Evolutionary conservation across 2,113 vertebrate species (phyloP), one percentile per base, ranked within the genome.

Genomic region (Cavia porcellus): DNA sequence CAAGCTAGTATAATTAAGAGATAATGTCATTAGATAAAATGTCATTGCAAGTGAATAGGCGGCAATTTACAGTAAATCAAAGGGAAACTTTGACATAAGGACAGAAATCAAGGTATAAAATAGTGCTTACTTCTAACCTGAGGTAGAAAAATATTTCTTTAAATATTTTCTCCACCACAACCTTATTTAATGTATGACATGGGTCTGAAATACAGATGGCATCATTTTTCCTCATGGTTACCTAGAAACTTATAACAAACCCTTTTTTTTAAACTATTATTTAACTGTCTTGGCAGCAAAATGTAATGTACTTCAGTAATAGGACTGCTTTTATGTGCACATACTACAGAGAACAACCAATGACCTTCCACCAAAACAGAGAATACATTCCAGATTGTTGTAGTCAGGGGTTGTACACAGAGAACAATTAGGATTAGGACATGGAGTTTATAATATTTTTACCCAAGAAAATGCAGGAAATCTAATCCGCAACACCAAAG

Each of bases 1-100:
- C 89, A 97, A 90, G 92, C 91, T 97, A 92, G 97, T 97, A 96
- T 84, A 97, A 94, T 97, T 97, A 96, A 97, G 94, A 98, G 94
- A 97, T 72, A 96, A 95, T 93, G 64, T 96, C 96, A 97, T 93
- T 72, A 96, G 88, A 96, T 97, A 91, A 97, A 95, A 97, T 79
- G 95, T 96, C 91, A 92, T 97, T 88, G 22, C 15, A 92, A 86
- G 66, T 93, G 95, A 92, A 97, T 89, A 90, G 89, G 98, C 80
- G 91, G 79, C 95, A 94, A 84, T 32, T 70, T 81, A 97, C 57
- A 96, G 96, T 94, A 95, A 97, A 87, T 92, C 5, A 15, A 84
- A 84, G 79, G 82, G 87, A 98, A 96, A 91, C 28, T 95, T 86
- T 82, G 59, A 66, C 92, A 97, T 96, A 95, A 95, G 94, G 98